Evolutionary conservation across 2,113 vertebrate genomes (phyloP), one percentile per base, ranked within the genome.

Genomic region (Gracilinanus agilis): DNA sequence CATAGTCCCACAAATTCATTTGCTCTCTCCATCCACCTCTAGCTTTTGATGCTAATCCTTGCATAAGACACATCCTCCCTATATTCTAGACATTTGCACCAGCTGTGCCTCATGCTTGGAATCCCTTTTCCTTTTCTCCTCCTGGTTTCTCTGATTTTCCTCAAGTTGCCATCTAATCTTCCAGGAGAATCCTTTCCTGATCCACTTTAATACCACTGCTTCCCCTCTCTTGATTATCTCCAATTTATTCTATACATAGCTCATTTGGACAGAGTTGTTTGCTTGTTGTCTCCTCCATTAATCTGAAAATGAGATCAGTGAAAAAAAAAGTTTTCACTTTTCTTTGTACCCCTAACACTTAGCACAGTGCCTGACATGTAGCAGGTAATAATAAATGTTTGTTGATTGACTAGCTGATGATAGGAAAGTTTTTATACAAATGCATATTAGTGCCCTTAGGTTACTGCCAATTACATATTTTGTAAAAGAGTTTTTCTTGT

Each of bases 341-440:
- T 40, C 19, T n/a, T 83, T 40, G 19, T 40, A 83, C 40, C 6
- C n/a, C 1, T 83, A 83, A 7, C 12, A 83, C 21, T 83, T 83
- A 83, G 34, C 67, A 40, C 1, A 83, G 34, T 83, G 16, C 1
- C 67, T 83, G 1, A 25, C 29, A 61, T 75, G 34, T 75, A 12
- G 9, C 34, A 49, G 49, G 5, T 49, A 5, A 49, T 34, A 61
- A 67, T 16, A n/a, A 67, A 67, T 67, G 3, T 13, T 34, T n/a
- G 11, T 34, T 67, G 29, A 67, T 67, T 56, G 21, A 67, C 29
- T 49, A 49, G 49, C 49, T 67, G 61, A 24, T 90, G 6, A 91
- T 90, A 89, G 94, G 21, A 8, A 55, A 21, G 55, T 95, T 83
- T 88, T 89, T 75, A 56, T 96, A 92, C 90, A 95, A 93, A 91